These are phyloP conservation scores for Riptortus pedestris DNA, from an alignment of 1,140 invertebrate genomes.

Conservation along the genomic window DNA sequence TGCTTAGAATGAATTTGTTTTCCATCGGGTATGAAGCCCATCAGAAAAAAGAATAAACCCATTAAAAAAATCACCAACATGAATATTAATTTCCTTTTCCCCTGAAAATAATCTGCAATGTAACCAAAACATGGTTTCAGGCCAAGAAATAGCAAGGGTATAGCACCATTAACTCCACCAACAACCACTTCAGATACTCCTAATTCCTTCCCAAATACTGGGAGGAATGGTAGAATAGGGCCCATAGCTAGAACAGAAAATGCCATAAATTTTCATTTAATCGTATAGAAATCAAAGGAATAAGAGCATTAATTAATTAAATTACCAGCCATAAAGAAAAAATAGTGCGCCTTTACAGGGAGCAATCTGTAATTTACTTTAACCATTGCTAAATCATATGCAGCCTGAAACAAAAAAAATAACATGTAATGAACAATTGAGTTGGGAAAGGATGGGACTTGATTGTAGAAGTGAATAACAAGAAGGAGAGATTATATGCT, in stretches of 20 bases:
- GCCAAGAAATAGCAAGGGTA: constrained; percentile 58
- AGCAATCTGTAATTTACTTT: constrained; percentile 41
- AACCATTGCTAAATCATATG: neutral
- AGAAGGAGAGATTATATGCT: too few species aligned
- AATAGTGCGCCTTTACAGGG: constrained; percentile 68
- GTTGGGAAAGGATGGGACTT: too few species aligned
- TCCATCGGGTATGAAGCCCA: constrained; percentile 25
- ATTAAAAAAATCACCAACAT: constrained; percentile 48
- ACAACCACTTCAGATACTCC: constrained; percentile 60
- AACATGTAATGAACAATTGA: too few species aligned
- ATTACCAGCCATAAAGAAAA: constrained; percentile 73
- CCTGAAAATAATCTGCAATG: constrained; percentile 51
- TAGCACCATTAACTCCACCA: constrained; percentile 55
- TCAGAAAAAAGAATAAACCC: constrained; percentile 52
- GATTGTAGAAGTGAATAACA: too few species aligned
- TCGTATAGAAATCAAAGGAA: neutral
- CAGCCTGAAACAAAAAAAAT: too few species aligned
- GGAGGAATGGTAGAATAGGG: constrained; percentile 59
- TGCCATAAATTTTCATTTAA: constrained; percentile 7
- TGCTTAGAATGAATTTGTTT: neutral
- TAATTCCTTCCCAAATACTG: constrained; percentile 61
- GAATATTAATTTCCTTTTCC: constrained; percentile 56
- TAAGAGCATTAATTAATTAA: neutral
- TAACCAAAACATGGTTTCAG: constrained; percentile 63
- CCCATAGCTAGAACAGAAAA: constrained; percentile 52